phyloP scores from a whole-genome alignment of 2,797 vertebrate genomes.

The Cirrhinus molitorella region DNA sequence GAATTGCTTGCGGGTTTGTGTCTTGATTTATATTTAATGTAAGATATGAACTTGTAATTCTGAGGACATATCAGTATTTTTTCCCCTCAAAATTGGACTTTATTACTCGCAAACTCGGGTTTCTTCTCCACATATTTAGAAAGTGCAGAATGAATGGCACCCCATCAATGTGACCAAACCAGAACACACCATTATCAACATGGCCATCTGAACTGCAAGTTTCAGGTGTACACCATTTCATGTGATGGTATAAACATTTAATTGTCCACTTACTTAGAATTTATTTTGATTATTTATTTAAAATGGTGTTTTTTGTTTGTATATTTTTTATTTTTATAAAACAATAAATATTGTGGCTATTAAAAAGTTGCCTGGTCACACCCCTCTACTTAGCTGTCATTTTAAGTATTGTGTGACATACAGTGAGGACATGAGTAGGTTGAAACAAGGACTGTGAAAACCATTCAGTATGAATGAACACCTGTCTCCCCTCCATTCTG shows the following conservation, averaged over 20 bases:
- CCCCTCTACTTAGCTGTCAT: neutral
- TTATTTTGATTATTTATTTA: neutral
- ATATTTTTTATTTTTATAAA: neutral
- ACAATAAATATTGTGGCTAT: neutral
- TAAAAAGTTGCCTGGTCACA: neutral
- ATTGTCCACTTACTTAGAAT: neutral
- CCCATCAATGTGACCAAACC: neutral
- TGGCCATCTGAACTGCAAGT: neutral
- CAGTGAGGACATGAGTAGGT: neutral
- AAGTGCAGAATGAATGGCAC: neutral
- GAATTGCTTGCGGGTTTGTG: too few species aligned
- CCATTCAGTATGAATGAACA: neutral
- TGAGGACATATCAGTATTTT: too few species aligned
- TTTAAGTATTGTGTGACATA: neutral
- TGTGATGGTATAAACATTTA: neutral
- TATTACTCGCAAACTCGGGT: too few species aligned
- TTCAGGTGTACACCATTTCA: neutral
- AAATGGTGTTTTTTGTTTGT: neutral
- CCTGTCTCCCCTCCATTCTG: neutral
- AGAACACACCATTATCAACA: neutral
- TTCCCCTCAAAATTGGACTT: too few species aligned
- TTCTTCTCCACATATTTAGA: neutral
- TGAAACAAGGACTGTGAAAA: neutral
- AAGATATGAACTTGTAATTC: too few species aligned
- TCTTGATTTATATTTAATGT: too few species aligned